Percentiles rank a stretch among this genome's conserved stretches.
These are phyloP conservation scores for Hypocryptadius cinnamomeus DNA, from an alignment of 2,113 vertebrate genomes.

Conservation along the genomic window DNA sequence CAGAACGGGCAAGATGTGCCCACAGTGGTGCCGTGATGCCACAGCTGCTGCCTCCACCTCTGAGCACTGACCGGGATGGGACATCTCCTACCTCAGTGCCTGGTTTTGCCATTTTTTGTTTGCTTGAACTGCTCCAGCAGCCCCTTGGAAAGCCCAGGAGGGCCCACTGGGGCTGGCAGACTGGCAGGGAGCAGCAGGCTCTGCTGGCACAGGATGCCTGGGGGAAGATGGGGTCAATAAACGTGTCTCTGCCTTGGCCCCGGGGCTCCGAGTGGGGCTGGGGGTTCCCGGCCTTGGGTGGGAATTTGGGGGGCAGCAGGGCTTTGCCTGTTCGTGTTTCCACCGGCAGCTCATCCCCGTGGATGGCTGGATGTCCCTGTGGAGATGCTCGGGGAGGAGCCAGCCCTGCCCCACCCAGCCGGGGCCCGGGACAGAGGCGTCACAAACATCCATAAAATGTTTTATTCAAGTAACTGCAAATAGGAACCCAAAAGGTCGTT, in stretches of 20 bases:
- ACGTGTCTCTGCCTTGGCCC: background rate
- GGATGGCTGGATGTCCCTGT: background rate
- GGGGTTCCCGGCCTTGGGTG: background rate
- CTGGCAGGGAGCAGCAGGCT: background rate
- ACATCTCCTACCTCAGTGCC: background rate
- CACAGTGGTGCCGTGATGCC: rapidly evolving
- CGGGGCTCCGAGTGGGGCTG: background rate
- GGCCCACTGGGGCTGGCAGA: background rate
- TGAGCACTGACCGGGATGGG: background rate
- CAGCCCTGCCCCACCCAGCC: background rate
- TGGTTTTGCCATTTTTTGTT: background rate
- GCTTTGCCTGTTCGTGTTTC: background rate
- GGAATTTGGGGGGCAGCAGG: background rate
- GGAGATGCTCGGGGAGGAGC: background rate
- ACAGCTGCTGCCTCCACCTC: background rate
- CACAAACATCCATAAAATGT: slow-evolving; percentile 59
- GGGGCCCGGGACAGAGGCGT: background rate
- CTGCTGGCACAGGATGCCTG: background rate
- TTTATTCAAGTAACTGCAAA: slow-evolving; percentile 83
- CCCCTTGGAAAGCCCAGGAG: background rate
- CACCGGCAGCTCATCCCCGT: background rate
- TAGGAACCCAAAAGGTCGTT: slow-evolving; percentile 68
- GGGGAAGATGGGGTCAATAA: background rate
- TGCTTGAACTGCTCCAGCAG: background rate
- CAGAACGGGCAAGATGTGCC: background rate